Conservation (phyloP, 2,797 vertebrate species). For the Crenichthys baileyi region DNA sequence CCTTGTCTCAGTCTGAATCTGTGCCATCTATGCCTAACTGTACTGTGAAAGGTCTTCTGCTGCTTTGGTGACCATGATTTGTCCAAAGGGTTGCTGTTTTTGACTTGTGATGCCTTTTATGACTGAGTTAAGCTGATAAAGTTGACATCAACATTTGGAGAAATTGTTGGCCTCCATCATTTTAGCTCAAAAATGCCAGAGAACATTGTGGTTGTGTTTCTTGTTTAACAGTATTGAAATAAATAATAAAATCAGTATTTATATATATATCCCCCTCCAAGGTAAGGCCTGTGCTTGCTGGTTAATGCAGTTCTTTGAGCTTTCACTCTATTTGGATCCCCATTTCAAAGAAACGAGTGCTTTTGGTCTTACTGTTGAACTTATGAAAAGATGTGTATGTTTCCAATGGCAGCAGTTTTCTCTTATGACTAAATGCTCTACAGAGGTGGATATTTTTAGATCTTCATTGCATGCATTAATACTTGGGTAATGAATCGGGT, state of each 20-base stretch:
- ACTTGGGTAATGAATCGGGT: slow-evolving; percentile 34
- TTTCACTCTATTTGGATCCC: background rate
- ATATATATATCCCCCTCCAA: background rate
- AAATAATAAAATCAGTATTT: background rate
- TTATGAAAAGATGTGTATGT: background rate
- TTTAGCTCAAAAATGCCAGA: too few relatives aligned
- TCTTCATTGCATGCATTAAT: slow-evolving; percentile 4
- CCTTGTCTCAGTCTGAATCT: too few relatives aligned
- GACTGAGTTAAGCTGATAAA: too few relatives aligned
- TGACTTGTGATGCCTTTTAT: too few relatives aligned
- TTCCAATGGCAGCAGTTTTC: background rate
- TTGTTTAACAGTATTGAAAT: background rate
- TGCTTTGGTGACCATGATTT: too few relatives aligned
- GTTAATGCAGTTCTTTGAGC: background rate
- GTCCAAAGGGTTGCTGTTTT: too few relatives aligned
- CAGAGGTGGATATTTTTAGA: background rate
- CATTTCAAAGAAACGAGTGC: background rate
- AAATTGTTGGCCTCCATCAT: too few relatives aligned
- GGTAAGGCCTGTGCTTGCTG: background rate
- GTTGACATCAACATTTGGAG: too few relatives aligned
- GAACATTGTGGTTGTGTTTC: too few relatives aligned
- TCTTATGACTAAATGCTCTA: background rate
- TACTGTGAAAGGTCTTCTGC: too few relatives aligned
- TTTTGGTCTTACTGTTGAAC: background rate
- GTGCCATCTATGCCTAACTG: too few relatives aligned